Evolutionary conservation across 1,140 invertebrate genomes (phyloP).

Genomic region (Macrocentrus cingulum): DNA sequence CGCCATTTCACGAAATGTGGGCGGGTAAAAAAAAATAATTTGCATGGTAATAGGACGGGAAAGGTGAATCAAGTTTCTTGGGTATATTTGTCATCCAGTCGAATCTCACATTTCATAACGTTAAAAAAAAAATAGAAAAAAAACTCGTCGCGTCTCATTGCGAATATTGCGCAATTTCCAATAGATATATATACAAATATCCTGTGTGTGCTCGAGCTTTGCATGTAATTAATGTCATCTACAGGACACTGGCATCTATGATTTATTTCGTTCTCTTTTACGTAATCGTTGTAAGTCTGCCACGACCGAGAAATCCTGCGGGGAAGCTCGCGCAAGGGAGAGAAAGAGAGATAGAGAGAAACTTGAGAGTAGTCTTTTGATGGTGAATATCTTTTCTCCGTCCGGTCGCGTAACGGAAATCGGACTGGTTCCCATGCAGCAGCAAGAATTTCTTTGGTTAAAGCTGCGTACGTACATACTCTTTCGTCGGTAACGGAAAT

Average conservation of each 20-base stretch:
- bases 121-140: neutral
- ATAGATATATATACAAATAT: slow-evolving; percentile 3
- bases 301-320: neutral
- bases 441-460: slow-evolving; percentile 24
- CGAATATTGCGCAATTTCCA: slow-evolving; percentile 2
- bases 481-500: slow-evolving; percentile 10
- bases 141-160: slow-evolving; percentile 1
- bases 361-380: neutral
- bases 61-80: neutral
- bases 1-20: neutral
- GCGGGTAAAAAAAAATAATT: neutral
- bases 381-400: slow-evolving; percentile 8
- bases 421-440: slow-evolving; percentile 29
- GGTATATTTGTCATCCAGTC: neutral
- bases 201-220: neutral
- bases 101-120: slow-evolving; percentile 11
- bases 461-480: neutral
- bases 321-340: neutral
- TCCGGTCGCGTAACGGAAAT: slow-evolving; percentile 27
- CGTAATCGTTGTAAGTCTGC: slow-evolving; percentile 11
- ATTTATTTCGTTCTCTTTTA: slow-evolving; percentile 22
- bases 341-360: neutral
- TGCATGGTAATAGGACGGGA: neutral
- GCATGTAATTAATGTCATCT: slow-evolving; percentile 17
- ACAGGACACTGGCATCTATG: slow-evolving; percentile 15